Evolutionary conservation across 2,888 invertebrate genomes (phyloP), one percentile per base, ranked within the genome.

Genomic region (Prostheceraeus crozeri): DNA sequence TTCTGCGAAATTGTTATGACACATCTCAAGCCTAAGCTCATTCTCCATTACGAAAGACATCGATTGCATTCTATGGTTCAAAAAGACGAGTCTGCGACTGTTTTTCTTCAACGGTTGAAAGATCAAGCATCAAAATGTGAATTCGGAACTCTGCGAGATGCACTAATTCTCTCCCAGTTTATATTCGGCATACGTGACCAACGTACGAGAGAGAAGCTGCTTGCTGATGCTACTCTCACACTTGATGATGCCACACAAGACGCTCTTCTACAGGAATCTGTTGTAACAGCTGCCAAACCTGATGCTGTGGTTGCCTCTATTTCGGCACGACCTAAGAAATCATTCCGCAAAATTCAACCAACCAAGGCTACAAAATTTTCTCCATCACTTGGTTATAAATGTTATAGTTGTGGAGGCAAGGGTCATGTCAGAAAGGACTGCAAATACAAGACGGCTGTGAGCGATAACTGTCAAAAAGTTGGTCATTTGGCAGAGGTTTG

Each of bases 31-130:
- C 40, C 40, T 19, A 40, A 40, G 21, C 8, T 19, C 14, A 40
- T 40, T 23, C 40, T 40, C 40, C 40, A 40, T 40, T 33, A 40
- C 14, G 21, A 40, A 23, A 40, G 40, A 4, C 40, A 40, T 40
- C 40, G 21, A 40, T 23, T 40, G 40, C 14, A 40, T 23, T 40
- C 40, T 19, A 40, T 40, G 6, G n/a, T 40, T 6, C 40, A 40
- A 23, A 40, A 40, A 19, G 21, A 23, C 21, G 40, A 40, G 6
- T 40, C 40, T 23, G 21, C 21, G n/a, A 40, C 14, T 40, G 21
- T 14, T 4, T 40, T 19, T 14, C 40, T 40, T 23, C 40, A 40
- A 40, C 40, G 40, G n/a, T 23, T 40, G 14, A 40, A 40, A 40
- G 40, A 14, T 40, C 40, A 40, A 40, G 14, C 14, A 14, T 19